phyloP scores from a whole-genome alignment of 1,140 invertebrate genomes.

The Drosophila jambulina region DNA sequence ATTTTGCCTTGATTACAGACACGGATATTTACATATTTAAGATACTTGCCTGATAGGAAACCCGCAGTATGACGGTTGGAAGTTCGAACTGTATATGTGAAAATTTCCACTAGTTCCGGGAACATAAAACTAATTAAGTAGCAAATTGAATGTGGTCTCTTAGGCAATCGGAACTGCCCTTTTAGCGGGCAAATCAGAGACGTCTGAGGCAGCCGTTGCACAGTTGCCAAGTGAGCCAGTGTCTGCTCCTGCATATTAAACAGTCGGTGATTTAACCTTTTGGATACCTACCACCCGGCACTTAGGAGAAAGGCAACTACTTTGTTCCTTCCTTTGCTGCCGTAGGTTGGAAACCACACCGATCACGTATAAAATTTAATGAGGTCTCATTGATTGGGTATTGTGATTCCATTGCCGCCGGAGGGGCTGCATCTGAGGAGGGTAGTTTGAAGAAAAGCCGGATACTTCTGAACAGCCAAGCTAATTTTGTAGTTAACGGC shows the following conservation, averaged over 20 bases:
- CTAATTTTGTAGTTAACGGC: not conserved
- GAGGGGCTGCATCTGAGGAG: not conserved
- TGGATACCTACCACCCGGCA: slow-evolving; percentile 26
- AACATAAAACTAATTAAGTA: not conserved
- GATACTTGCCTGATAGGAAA: not conserved
- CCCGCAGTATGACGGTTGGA: not conserved
- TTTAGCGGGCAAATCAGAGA: not conserved
- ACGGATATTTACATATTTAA: not conserved
- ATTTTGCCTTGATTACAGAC: not conserved
- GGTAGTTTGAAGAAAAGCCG: not conserved
- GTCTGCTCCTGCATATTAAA: slow-evolving; percentile 7
- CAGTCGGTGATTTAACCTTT: slow-evolving; percentile 5
- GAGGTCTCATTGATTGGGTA: slow-evolving; percentile 66
- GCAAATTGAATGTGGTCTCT: not conserved
- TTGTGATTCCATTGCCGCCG: slow-evolving; percentile 60
- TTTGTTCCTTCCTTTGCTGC: slow-evolving; percentile 2
- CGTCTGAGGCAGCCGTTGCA: not conserved
- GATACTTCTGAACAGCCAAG: not conserved
- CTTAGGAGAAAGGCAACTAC: slow-evolving; percentile 21
- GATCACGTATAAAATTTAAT: slow-evolving; percentile 72
- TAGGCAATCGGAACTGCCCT: not conserved
- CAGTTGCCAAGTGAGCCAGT: not conserved
- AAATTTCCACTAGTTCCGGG: not conserved
- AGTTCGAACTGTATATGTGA: not conserved
- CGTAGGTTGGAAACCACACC: slow-evolving; percentile 3